A percentile compares a stretch with the other conserved stretches of the same genome.
phyloP scores from a whole-genome alignment of 2,113 vertebrate genomes.

The Desmodus rotundus region DNA sequence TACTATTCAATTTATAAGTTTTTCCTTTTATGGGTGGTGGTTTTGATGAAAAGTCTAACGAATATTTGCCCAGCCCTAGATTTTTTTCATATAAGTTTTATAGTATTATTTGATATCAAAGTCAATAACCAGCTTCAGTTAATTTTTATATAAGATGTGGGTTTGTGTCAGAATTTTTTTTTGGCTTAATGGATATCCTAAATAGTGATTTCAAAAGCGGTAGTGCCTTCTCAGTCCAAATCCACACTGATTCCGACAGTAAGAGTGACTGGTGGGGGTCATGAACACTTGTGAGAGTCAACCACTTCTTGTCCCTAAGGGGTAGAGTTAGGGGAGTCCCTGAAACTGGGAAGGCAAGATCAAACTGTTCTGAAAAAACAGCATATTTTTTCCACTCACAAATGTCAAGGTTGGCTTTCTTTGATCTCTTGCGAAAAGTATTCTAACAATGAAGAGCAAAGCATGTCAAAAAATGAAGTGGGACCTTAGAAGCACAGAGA shows the following conservation, averaged over 20 bases:
- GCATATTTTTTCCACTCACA: background rate
- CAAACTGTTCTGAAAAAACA: background rate
- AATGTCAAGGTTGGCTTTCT: background rate
- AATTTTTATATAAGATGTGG: background rate
- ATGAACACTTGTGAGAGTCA: background rate
- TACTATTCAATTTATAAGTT: background rate
- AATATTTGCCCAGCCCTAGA: background rate
- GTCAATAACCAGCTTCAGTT: background rate
- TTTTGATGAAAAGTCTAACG: background rate
- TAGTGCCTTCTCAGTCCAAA: background rate
- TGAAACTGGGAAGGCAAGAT: background rate
- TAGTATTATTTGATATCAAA: constrained; percentile 15
- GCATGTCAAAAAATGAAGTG: background rate
- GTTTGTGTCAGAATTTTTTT: background rate
- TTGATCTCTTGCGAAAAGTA: constrained; percentile 5
- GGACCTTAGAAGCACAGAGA: background rate
- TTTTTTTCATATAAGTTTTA: background rate
- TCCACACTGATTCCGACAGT: background rate
- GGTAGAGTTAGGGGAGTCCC: background rate
- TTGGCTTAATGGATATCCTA: background rate
- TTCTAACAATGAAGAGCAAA: constrained; percentile 20
- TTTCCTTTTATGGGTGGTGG: background rate
- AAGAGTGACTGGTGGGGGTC: background rate
- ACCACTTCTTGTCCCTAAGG: background rate
- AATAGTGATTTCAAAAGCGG: background rate